Conservation (phyloP, 1,140 invertebrate species). For the Mycetomoellerius zeteki region DNA sequence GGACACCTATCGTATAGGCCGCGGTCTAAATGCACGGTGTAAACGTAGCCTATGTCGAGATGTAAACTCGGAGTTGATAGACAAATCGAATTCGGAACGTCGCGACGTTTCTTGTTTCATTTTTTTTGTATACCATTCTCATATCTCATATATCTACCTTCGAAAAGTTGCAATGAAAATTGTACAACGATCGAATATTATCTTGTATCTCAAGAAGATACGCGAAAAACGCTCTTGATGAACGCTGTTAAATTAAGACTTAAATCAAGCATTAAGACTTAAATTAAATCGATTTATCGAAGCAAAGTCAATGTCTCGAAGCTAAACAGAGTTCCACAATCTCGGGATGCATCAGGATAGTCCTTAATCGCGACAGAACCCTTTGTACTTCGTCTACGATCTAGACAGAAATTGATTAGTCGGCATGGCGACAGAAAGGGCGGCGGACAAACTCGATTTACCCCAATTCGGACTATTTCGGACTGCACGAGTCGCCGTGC, state of each 20-base stretch:
- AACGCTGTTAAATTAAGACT: neutral
- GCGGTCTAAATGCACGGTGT: no score
- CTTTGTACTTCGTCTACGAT: neutral
- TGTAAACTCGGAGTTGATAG: slow-evolving; percentile 2
- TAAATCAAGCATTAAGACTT: neutral
- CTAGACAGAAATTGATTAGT: no score
- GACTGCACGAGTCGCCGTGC: neutral
- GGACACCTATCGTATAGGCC: no score
- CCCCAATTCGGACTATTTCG: neutral
- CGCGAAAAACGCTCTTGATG: neutral
- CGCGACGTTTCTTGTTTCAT: neutral
- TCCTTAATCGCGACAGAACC: neutral
- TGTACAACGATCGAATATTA: neutral
- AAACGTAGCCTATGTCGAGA: no score
- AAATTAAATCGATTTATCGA: neutral
- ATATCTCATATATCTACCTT: neutral
- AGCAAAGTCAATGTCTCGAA: neutral
- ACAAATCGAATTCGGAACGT: neutral
- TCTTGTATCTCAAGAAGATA: neutral
- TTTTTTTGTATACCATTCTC: neutral
- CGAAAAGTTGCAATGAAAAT: neutral
- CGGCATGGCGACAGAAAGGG: no score
- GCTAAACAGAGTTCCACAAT: neutral
- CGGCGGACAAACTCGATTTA: neutral
- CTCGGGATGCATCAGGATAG: neutral